Percentiles rank a stretch among this genome's conserved stretches.
These are phyloP conservation scores for Pipistrellus pipistrellus DNA, from an alignment of 2,797 vertebrate genomes.

Conservation along the genomic window DNA sequence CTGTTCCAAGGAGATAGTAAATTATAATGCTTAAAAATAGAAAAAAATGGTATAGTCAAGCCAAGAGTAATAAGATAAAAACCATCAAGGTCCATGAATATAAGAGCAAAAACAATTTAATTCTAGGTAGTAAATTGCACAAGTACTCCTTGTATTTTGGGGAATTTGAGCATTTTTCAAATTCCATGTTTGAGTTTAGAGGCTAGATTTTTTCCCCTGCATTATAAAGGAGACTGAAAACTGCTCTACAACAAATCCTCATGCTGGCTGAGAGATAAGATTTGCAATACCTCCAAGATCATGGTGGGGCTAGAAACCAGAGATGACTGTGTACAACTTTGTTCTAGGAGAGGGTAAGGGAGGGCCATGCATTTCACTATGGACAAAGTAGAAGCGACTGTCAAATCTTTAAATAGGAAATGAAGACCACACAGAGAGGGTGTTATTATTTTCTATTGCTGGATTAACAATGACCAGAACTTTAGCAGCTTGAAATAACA, in stretches of 20 bases:
- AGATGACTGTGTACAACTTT: neutral
- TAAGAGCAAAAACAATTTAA: neutral
- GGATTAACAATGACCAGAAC: neutral
- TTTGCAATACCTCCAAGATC: neutral
- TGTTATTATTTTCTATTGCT: neutral
- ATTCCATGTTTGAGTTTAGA: slow-evolving; percentile 5
- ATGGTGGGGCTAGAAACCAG: neutral
- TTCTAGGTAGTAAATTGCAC: neutral
- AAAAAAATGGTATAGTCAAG: neutral
- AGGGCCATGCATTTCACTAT: neutral
- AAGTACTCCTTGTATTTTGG: neutral
- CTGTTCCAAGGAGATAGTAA: neutral
- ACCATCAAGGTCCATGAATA: neutral
- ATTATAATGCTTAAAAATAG: neutral
- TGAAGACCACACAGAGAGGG: neutral
- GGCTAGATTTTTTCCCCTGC: neutral
- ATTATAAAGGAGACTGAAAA: slow-evolving; percentile 8
- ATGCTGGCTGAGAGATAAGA: neutral
- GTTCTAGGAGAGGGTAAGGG: neutral
- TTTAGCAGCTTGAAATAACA: slow-evolving; percentile 1
- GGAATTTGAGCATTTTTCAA: neutral
- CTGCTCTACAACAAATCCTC: neutral
- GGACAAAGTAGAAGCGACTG: neutral
- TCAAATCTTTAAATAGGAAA: neutral
- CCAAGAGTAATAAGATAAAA: slow-evolving; percentile 52